These are phyloP conservation scores for Tachysurus vachellii DNA, from an alignment of 2,113 vertebrate genomes.

Conservation along the genomic window DNA sequence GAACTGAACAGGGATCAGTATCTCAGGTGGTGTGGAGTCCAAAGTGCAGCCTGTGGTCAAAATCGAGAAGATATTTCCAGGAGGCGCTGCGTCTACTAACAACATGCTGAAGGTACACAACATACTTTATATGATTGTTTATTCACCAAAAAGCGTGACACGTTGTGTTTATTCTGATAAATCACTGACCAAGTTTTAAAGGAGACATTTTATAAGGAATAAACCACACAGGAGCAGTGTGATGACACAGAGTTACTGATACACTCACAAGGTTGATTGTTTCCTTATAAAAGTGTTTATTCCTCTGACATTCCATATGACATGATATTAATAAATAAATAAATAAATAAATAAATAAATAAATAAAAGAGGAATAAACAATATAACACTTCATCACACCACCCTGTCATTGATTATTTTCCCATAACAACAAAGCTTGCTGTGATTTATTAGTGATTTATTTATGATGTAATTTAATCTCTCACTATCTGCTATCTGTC, in stretches of 20 bases:
- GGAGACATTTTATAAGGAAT: background rate
- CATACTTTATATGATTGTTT: too few relatives aligned
- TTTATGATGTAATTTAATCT: background rate
- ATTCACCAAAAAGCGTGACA: too few relatives aligned
- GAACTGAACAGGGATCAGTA: slow-evolving; percentile 83
- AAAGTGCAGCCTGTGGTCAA: slow-evolving; percentile 90
- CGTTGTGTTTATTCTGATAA: background rate
- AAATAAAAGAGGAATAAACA: background rate
- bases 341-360: background rate
- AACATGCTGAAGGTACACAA: slow-evolving; percentile 81
- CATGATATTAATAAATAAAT: background rate
- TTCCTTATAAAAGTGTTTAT: background rate
- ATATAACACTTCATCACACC: background rate
- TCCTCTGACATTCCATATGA: background rate
- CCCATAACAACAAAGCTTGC: background rate
- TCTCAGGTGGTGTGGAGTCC: slow-evolving; percentile 91
- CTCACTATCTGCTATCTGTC: background rate
- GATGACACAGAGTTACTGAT: background rate
- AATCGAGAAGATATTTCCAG: slow-evolving; percentile 95
- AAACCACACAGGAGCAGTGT: too few relatives aligned
- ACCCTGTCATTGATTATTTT: background rate
- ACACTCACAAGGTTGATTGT: background rate
- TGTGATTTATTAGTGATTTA: background rate
- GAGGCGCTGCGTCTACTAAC: slow-evolving; percentile 87
- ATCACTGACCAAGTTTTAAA: background rate